Conservation (phyloP, 92 coral and sea anemone genomes). For the Pocillopora meandrina region DNA sequence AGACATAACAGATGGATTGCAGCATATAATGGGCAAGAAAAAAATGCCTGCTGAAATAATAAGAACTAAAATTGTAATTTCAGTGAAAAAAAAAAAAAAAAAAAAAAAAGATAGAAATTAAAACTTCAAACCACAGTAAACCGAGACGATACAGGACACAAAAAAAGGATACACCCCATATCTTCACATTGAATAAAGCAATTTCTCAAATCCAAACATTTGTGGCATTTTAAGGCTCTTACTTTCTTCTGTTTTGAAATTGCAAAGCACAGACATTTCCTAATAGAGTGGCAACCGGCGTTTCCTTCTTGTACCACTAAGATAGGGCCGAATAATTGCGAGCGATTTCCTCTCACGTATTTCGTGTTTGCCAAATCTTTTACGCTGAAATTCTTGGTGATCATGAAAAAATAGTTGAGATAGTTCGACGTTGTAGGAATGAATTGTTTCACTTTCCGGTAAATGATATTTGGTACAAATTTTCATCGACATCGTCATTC, state of each 20-base stretch:
- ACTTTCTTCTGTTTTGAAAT: background rate
- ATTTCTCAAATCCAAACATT: slow-evolving; percentile 17
- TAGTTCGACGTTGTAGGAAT: background rate
- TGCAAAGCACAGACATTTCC: slow-evolving; percentile 14
- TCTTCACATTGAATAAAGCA: background rate
- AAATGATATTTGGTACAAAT: too few species aligned
- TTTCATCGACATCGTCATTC: background rate
- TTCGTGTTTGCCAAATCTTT: background rate
- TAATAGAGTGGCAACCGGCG: slow-evolving; percentile 1
- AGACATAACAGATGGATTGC: too few species aligned
- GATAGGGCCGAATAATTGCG: background rate
- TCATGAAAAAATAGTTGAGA: background rate
- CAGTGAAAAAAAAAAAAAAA: too few species aligned
- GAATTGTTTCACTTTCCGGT: background rate
- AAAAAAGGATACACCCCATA: background rate
- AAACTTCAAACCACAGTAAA: slow-evolving; percentile 17
- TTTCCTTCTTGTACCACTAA: background rate
- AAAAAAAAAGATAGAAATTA: background rate
- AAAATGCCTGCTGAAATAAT: too few species aligned
- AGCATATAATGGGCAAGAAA: too few species aligned
- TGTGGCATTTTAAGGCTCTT: background rate
- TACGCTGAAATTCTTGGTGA: background rate
- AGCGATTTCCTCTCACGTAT: background rate
- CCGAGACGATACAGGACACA: background rate
- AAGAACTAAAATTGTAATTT: too few species aligned